Evolutionary conservation across 37 sponge, comb jelly and placozoan genomes (phyloP).

Genomic region (Corticium candelabrum): DNA sequence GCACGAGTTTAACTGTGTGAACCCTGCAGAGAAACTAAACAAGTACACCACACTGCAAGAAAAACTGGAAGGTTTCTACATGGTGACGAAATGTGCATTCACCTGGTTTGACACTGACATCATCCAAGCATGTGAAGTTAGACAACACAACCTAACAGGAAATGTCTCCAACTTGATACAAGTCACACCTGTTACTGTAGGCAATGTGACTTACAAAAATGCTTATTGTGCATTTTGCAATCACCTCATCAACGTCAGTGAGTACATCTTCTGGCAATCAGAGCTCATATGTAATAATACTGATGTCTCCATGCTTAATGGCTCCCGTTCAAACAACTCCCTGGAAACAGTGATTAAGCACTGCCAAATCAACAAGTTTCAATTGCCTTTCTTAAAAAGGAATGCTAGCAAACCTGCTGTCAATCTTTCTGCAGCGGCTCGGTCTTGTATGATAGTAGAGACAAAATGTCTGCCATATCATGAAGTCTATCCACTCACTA

Average conservation of each 20-base stretch:
- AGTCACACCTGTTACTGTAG: neutral
- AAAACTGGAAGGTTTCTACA: too few species aligned
- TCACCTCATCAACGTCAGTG: neutral
- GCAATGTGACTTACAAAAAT: neutral
- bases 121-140: too few species aligned
- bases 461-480: neutral
- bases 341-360: neutral
- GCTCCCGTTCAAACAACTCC: too few species aligned
- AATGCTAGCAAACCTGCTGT: too few species aligned
- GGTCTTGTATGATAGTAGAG: neutral
- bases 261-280: neutral
- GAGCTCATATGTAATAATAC: neutral
- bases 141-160: too few species aligned
- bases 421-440: neutral
- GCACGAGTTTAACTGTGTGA: too few species aligned
- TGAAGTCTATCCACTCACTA: neutral
- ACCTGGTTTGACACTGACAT: too few species aligned
- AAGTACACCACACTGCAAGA: too few species aligned
- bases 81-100: too few species aligned
- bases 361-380: neutral
- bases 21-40: too few species aligned
- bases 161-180: too few species aligned
- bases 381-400: too few species aligned
- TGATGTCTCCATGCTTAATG: neutral
- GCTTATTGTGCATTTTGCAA: neutral